Evolutionary conservation across 1,140 invertebrate genomes (phyloP).

Genomic region (Lordiphosa stackelbergi): DNA sequence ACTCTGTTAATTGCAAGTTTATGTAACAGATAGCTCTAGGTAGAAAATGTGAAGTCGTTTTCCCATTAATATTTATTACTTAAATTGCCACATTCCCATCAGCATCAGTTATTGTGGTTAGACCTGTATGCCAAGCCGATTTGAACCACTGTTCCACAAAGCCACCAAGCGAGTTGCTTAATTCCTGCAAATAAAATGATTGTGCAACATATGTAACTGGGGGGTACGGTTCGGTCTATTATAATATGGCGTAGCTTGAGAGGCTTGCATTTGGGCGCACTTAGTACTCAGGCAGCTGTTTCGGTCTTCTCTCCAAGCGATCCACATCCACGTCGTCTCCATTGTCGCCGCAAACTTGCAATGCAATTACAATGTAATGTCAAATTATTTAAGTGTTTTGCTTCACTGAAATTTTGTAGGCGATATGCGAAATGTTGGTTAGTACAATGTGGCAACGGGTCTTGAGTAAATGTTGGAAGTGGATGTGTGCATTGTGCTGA

Average conservation of each 20-base stretch:
- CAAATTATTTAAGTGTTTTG: slow-evolving; percentile 65
- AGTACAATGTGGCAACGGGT: slow-evolving; percentile 23
- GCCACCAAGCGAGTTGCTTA: slow-evolving; percentile 44
- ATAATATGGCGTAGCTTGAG: slow-evolving; percentile 17
- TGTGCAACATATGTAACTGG: slow-evolving; percentile 64
- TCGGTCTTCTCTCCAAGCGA: slow-evolving; percentile 1
- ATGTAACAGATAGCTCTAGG: too few relatives aligned
- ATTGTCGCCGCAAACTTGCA: slow-evolving; percentile 51
- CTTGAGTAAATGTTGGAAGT: neutral
- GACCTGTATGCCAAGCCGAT: too few relatives aligned
- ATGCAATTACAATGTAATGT: slow-evolving; percentile 68
- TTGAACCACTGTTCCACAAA: slow-evolving; percentile 34
- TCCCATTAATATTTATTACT: too few relatives aligned
- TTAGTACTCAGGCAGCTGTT: slow-evolving; percentile 13
- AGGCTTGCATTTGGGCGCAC: slow-evolving; percentile 9
- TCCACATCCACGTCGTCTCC: neutral
- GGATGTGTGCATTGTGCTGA: neutral
- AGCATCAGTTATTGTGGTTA: too few relatives aligned
- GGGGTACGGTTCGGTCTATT: slow-evolving; percentile 44
- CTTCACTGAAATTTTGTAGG: slow-evolving; percentile 19
- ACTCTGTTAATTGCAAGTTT: too few relatives aligned
- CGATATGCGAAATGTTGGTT: slow-evolving; percentile 44
- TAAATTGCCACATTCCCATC: too few relatives aligned
- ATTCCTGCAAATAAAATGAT: slow-evolving; percentile 73
- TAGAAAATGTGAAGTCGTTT: too few relatives aligned